These are phyloP conservation scores for Sarcophaga bullata DNA, from an alignment of 1,140 invertebrate species.

Conservation along the genomic window DNA sequence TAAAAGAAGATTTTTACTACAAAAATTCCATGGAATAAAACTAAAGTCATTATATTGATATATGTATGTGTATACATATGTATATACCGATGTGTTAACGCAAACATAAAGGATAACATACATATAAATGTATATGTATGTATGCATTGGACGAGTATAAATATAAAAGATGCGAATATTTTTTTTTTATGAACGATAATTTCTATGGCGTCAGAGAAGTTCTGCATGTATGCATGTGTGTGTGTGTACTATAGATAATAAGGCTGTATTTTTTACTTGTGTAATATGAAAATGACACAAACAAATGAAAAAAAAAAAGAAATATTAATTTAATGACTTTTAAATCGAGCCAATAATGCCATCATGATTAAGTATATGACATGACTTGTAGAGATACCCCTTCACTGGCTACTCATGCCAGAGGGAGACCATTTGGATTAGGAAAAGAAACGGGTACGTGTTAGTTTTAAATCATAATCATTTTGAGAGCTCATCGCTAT, in stretches of 20 bases:
- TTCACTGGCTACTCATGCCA: too few species aligned
- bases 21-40: slow-evolving; percentile 1
- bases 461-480: background rate
- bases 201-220: background rate
- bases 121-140: too few species aligned
- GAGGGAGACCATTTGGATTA: background rate
- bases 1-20: background rate
- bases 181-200: background rate
- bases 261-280: background rate
- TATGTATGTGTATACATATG: background rate
- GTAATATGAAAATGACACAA: background rate
- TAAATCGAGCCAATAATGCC: slow-evolving; percentile 24
- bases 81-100: too few species aligned
- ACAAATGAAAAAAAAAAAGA: background rate
- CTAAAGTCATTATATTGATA: background rate
- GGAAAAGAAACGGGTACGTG: too few species aligned
- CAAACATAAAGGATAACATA: too few species aligned
- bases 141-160: background rate
- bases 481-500: background rate
- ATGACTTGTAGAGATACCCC: too few species aligned
- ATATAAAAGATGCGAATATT: background rate
- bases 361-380: background rate
- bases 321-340: slow-evolving; percentile 10
- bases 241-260: background rate
- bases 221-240: background rate